Evolutionary conservation across 2,888 invertebrate genomes (phyloP).

Genomic region (Tetranychus truncatus): DNA sequence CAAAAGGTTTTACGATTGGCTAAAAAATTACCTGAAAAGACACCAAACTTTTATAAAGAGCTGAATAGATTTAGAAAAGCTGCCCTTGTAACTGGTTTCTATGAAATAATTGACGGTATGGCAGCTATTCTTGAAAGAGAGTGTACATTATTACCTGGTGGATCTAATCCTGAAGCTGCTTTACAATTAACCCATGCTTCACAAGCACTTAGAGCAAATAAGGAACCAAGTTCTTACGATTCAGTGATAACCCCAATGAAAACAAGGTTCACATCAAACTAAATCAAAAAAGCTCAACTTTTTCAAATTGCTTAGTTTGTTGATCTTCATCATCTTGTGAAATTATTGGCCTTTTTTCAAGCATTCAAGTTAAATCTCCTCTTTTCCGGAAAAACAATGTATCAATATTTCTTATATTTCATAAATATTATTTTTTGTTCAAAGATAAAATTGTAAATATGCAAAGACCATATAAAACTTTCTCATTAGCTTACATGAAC

Average conservation of each 20-base stretch:
- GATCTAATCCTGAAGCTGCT: slow-evolving; percentile 64
- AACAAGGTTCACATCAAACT: neutral
- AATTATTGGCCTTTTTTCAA: too few species aligned
- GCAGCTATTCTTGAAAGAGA: slow-evolving; percentile 74
- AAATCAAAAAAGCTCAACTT: too few species aligned
- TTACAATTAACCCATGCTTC: slow-evolving; percentile 76
- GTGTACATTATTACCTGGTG: slow-evolving; percentile 54
- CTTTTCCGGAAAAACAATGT: too few species aligned
- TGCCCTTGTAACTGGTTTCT: slow-evolving; percentile 74
- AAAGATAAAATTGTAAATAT: too few species aligned
- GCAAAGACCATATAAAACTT: too few species aligned
- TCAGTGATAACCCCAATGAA: slow-evolving; percentile 9
- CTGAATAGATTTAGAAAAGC: slow-evolving; percentile 72
- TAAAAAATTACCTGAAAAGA: slow-evolving; percentile 83
- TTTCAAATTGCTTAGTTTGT: too few species aligned
- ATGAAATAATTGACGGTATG: slow-evolving; percentile 65
- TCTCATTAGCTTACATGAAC: too few species aligned
- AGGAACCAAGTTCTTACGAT: slow-evolving; percentile 6
- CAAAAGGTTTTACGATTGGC: slow-evolving; percentile 86
- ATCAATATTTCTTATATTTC: too few species aligned
- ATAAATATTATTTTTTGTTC: too few species aligned
- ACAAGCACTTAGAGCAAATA: slow-evolving; percentile 41
- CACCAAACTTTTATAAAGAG: slow-evolving; percentile 88
- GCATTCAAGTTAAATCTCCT: too few species aligned
- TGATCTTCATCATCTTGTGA: too few species aligned